A percentile compares a stretch with the other conserved stretches of the same genome.
These are phyloP conservation scores for Ceratina japonica DNA, from an alignment of 1,140 invertebrate species.

Conservation along the genomic window DNA sequence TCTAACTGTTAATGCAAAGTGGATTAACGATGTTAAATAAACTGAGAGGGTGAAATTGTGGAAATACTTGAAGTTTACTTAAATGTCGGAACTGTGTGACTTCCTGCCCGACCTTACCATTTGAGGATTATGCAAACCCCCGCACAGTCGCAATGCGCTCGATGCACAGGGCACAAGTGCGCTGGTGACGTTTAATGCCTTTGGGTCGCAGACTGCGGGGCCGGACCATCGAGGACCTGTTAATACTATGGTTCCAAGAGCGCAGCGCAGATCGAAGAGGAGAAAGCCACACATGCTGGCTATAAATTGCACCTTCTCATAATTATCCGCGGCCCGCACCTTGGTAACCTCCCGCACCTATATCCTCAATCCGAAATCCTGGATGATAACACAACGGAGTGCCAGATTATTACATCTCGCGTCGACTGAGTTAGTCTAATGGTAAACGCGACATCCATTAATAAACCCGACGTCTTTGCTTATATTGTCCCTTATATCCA, in stretches of 20 bases:
- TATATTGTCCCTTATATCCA: no score
- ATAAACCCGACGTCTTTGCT: slow-evolving; percentile 15
- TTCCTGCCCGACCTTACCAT: no score
- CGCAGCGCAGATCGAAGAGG: slow-evolving; percentile 39
- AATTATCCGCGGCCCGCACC: slow-evolving; percentile 48
- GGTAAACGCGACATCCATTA: slow-evolving; percentile 33
- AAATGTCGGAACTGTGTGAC: no score
- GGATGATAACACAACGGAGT: background rate
- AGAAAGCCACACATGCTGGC: slow-evolving; percentile 42
- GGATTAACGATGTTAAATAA: no score
- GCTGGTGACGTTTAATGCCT: slow-evolving; percentile 22
- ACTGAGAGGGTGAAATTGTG: no score
- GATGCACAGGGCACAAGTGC: background rate
- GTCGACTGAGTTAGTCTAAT: slow-evolving; percentile 40
- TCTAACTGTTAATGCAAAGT: no score
- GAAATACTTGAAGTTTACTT: no score
- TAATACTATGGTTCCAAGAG: slow-evolving; percentile 40
- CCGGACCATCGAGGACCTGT: slow-evolving; percentile 27
- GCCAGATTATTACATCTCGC: slow-evolving; percentile 35
- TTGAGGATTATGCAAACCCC: no score
- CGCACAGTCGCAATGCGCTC: background rate
- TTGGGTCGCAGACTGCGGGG: background rate
- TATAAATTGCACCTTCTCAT: slow-evolving; percentile 59
- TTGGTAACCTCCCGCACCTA: background rate
- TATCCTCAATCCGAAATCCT: slow-evolving; percentile 11